These are phyloP conservation scores for Lysandra coridon DNA, from an alignment of 2,888 invertebrate genomes.

Conservation along the genomic window DNA sequence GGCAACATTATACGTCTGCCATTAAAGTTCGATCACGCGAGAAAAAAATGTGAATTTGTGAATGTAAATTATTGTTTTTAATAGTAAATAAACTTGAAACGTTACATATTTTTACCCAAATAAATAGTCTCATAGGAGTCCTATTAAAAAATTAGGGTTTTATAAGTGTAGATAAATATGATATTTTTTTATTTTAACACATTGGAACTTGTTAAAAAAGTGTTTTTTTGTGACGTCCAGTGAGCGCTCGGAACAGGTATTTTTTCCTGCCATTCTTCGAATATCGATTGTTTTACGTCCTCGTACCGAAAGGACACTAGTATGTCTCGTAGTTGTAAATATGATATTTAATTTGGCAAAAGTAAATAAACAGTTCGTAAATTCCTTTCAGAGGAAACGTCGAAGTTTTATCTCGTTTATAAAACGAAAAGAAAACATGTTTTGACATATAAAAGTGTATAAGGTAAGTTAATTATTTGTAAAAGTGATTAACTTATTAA, in stretches of 20 bases:
- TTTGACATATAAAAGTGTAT: neutral
- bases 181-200: slow-evolving; percentile 55
- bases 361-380: neutral
- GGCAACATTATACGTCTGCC: slow-evolving; percentile 56
- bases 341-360: neutral
- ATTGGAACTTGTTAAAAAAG: slow-evolving; percentile 51
- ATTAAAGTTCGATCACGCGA: slow-evolving; percentile 56
- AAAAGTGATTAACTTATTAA: neutral
- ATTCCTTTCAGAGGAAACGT: neutral
- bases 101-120: slow-evolving; percentile 38
- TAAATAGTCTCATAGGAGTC: slow-evolving; percentile 33
- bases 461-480: neutral
- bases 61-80: slow-evolving; percentile 49
- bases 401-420: neutral
- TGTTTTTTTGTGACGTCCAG: slow-evolving; percentile 38
- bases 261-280: slow-evolving; percentile 53
- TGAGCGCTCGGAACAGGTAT: slow-evolving; percentile 34
- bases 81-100: slow-evolving; percentile 45
- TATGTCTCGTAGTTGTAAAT: neutral
- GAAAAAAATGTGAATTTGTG: slow-evolving; percentile 56
- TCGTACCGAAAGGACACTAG: slow-evolving; percentile 35
- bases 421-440: neutral
- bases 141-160: slow-evolving; percentile 40
- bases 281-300: slow-evolving; percentile 45
- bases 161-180: slow-evolving; percentile 47